phyloP scores from a whole-genome alignment of 2,797 vertebrate genomes.

The Acanthopagrus latus region DNA sequence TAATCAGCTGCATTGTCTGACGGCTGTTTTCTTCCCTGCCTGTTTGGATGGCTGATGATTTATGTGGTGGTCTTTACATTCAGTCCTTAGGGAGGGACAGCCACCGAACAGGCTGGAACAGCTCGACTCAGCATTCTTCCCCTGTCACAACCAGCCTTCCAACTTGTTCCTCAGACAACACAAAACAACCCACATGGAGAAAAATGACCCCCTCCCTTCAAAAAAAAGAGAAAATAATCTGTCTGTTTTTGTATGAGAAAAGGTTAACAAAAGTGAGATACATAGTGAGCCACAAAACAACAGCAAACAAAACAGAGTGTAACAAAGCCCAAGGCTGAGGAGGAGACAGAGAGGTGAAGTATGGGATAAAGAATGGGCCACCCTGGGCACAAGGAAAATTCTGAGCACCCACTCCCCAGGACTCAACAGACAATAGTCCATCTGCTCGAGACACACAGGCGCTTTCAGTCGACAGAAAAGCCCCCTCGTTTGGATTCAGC shows the following conservation, averaged over 20 bases:
- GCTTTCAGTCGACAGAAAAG: constrained; percentile 76
- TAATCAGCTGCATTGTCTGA: constrained; percentile 76
- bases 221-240: constrained; percentile 42
- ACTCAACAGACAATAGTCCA: constrained; percentile 84
- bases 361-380: constrained; percentile 76
- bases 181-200: constrained; percentile 56
- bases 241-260: constrained; percentile 59
- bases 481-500: constrained; percentile 81
- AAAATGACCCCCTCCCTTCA: constrained; percentile 33
- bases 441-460: constrained; percentile 83
- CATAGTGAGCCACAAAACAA: constrained; percentile 64
- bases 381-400: constrained; percentile 68
- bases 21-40: constrained; percentile 59
- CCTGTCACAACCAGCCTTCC: constrained; percentile 62
- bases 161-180: constrained; percentile 62
- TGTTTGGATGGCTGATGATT: constrained; percentile 76
- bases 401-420: constrained; percentile 77
- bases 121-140: constrained; percentile 66
- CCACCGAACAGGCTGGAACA: constrained; percentile 62
- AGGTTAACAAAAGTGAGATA: constrained; percentile 74
- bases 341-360: constrained; percentile 74
- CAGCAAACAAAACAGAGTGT: constrained; percentile 71
- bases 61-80: constrained; percentile 71
- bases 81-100: constrained; percentile 60
- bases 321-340: constrained; percentile 68